Conservation (phyloP, 2,113 vertebrate genomes). For the Dermatemys mawii region DNA sequence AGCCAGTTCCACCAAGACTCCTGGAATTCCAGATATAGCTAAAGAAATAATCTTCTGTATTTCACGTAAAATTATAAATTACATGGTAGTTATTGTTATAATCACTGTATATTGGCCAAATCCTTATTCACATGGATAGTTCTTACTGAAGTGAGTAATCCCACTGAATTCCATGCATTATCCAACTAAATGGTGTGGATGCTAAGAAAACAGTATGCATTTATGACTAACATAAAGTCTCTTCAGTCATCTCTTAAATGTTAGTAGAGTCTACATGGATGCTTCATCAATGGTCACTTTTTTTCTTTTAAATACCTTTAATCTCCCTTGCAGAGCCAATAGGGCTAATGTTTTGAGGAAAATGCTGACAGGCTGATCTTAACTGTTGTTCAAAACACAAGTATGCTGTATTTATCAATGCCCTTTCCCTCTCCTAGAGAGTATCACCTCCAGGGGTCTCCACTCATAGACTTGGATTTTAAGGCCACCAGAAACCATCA, state of each 20-base stretch:
- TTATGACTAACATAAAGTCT: background rate
- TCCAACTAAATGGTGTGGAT: background rate
- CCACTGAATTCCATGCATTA: background rate
- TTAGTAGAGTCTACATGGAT: background rate
- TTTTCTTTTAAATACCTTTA: background rate
- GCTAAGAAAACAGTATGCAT: background rate
- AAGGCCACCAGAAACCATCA: background rate
- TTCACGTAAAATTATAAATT: background rate
- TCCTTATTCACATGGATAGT: background rate
- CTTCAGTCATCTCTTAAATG: background rate
- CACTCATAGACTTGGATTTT: background rate
- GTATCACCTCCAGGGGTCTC: background rate
- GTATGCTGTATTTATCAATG: background rate
- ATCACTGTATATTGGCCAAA: background rate
- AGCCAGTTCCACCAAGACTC: background rate
- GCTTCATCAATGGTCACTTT: background rate
- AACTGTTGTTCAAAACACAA: background rate
- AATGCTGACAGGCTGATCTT: background rate
- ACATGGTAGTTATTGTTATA: background rate
- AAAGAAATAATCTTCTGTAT: background rate
- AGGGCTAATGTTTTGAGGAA: background rate
- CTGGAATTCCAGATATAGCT: background rate
- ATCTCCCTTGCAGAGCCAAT: background rate
- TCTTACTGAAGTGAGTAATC: background rate
- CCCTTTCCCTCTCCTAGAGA: background rate